Base-by-base conservation (phyloP, 2,113 vertebrate species). In the Lophochroa leadbeateri region DNA sequence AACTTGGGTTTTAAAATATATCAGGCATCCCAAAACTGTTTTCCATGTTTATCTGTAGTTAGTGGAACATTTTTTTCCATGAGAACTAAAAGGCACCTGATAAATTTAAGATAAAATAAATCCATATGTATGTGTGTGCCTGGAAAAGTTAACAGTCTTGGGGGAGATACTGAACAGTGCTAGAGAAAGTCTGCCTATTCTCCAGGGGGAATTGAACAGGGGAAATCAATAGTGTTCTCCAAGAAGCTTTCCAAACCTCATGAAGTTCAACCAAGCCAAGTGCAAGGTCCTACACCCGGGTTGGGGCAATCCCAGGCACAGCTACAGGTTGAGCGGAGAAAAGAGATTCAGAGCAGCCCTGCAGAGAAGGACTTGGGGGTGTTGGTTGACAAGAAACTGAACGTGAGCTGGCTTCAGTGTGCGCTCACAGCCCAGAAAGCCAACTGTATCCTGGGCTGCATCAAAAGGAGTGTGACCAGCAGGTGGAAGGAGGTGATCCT, bases 1-100 rank as follows among this genome's bases (percentile, higher is more conserved):
- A 91, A 21, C 33, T 86, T 78, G 86, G 74, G 78, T 61, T 94
- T 91, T 53, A 81, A 96, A 87, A 89, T 74, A 25, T 23, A 49
- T 64, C 50, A 35, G 44, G 31, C 57, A 92, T 53, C 41, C 31
- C 41, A 86, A 96, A 93, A 76, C 24, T 27, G 64, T 67, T 74
- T 97, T 89, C 91, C 44, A 72, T 86, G 80, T 89, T 92, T 94
- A 70, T 97, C 94, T 95, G 57, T 88, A 96, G 70, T 77, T 93
- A 86, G 79, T 71, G 82, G 79, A 92, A 14, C 47, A 82, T 86
- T 96, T 97, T 92, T 83, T 28, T n/a, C 57, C 29, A 55, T 2
- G 3, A 86, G 71, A 75, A 49, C 58, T 88, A 87, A 52, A 89
- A 87, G 72, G 55, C 75, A 60, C 77, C 83, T 94, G 74, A 65